Evolutionary conservation across 2,797 vertebrate genomes (phyloP).

Genomic region (Sebastes cheni): DNA sequence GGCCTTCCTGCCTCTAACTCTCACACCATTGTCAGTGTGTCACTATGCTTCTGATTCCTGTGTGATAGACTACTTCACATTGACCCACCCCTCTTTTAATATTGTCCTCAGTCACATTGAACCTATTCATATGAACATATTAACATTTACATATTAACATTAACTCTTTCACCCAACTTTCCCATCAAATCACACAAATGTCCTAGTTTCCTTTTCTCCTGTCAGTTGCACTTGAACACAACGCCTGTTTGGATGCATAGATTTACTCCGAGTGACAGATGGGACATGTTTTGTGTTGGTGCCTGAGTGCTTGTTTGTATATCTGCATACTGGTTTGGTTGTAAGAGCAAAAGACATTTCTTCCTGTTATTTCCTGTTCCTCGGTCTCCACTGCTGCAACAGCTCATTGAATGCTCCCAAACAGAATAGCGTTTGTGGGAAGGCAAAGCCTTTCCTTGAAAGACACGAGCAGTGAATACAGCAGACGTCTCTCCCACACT

Average conservation of each 20-base stretch:
- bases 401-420: constrained; percentile 6
- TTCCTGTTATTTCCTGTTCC: background rate
- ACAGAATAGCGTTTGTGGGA: background rate
- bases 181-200: constrained; percentile 7
- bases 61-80: background rate
- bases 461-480: constrained; percentile 8
- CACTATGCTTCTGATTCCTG: background rate
- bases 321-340: background rate
- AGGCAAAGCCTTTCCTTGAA: constrained; percentile 5
- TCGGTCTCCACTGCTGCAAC: constrained; percentile 1
- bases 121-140: background rate
- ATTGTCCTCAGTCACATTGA: background rate
- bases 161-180: constrained; percentile 2
- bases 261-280: background rate
- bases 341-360: background rate
- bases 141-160: background rate
- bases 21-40: constrained; percentile 18
- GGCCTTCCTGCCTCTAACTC: background rate
- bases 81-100: background rate
- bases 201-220: background rate
- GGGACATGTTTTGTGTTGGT: background rate
- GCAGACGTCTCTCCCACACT: constrained; percentile 2
- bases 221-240: background rate
- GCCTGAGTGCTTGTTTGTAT: background rate
- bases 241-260: background rate